Evolutionary conservation across 2,888 invertebrate species (phyloP).

Genomic region (Limenitis arthemis): DNA sequence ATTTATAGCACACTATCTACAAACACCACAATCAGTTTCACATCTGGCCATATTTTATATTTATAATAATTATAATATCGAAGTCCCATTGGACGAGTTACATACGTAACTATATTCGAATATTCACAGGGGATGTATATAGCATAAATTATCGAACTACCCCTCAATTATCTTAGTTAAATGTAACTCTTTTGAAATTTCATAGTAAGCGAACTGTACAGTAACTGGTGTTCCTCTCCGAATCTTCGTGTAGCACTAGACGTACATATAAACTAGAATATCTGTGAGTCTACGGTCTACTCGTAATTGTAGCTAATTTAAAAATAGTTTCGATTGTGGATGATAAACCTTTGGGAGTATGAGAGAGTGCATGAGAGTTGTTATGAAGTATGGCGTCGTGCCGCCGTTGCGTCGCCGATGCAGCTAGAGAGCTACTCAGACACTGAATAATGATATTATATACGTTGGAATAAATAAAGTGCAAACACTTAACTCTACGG

Average conservation of each 20-base stretch:
- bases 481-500: constrained; percentile 73
- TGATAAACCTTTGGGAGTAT: constrained; percentile 31
- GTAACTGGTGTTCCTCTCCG: constrained; percentile 69
- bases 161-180: constrained; percentile 51
- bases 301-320: constrained; percentile 48
- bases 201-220: constrained; percentile 56
- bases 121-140: constrained; percentile 57
- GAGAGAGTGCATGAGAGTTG: constrained; percentile 14
- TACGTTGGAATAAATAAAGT: constrained; percentile 66
- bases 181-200: constrained; percentile 51
- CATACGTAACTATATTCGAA: constrained; percentile 54
- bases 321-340: constrained; percentile 42
- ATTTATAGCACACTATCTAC: constrained; percentile 72
- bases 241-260: constrained; percentile 64
- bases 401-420: background rate
- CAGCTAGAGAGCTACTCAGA: too few species aligned
- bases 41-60: too few species aligned
- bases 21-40: constrained; percentile 59
- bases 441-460: too few species aligned
- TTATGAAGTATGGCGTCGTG: background rate
- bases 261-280: constrained; percentile 38
- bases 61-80: constrained; percentile 40
- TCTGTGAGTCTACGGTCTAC: constrained; percentile 51
- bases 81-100: constrained; percentile 53
- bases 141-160: constrained; percentile 44